Base-by-base conservation (phyloP, 2,888 invertebrate genomes). In the Malthinus flaveolus region DNA sequence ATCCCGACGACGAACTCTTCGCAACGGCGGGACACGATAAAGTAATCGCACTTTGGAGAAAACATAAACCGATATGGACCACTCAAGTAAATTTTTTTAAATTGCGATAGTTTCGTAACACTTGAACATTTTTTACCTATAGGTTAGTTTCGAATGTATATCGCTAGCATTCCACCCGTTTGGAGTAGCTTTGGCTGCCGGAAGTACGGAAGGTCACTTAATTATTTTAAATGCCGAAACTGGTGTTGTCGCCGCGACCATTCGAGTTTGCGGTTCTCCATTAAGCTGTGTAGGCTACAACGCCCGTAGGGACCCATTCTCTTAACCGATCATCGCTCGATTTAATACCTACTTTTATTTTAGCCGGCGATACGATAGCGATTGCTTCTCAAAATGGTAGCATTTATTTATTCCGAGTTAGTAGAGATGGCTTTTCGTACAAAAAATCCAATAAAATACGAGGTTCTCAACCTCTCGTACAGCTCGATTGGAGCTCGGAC, bases 11-110 rank as follows among this genome's bases (percentile, higher is more conserved):
- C 71, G 94, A 95, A 78, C 85, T 93, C 66, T 95, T 94, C 73
- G 93, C 95, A 1, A 93, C 95, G 0, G 95, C 95, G 1, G 95
- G 95, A 0, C 91, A 92, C 70, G 95, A 95, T 76, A 92, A 93
- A 75, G 89, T 91, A 68, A 91, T 96, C 62, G 93, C 93, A 1
- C 80, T 95, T 42, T 96, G 96, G 96, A 86, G 92, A 60, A 89
- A 92, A 59, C 93, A 93, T 75, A 92, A 92, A 79, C 82, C 94
- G 8, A 83, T 93, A 42, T 95, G 95, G 90, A 90, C 88, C 51
- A 88, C 91, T 36, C 91, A 92, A 82, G 91, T n/a, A n/a, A n/a
- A n/a, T n/a, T n/a, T n/a, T n/a, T n/a, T n/a, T n/a, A 93, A 73
- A 52, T 45, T 12, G 49, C 23, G 5, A 23, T 46, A 4, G 8